These are phyloP conservation scores for Diglossa cyanea DNA, from an alignment of 2,797 vertebrate genomes.

Conservation along the genomic window DNA sequence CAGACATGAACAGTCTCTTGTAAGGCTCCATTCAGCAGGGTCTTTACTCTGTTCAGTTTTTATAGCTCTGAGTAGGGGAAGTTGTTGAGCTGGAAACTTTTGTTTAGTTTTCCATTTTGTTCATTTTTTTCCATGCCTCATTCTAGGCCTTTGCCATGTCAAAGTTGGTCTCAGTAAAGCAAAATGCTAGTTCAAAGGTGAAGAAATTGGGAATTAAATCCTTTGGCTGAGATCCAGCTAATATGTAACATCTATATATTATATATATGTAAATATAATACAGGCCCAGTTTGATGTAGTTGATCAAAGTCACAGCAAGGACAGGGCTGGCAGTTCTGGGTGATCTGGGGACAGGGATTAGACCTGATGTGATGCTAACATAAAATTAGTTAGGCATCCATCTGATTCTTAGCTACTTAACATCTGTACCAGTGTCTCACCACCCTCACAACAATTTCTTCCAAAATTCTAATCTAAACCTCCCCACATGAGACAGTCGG, in stretches of 20 bases:
- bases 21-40: background rate
- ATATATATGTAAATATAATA: no score
- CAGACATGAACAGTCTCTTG: background rate
- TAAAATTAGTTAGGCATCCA: background rate
- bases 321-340: background rate
- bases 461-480: background rate
- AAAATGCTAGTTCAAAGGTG: background rate
- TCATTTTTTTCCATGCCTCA: background rate
- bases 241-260: background rate
- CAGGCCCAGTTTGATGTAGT: background rate
- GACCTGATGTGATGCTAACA: background rate
- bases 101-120: conserved; percentile 15
- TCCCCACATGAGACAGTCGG: background rate
- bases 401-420: background rate
- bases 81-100: background rate
- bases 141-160: background rate
- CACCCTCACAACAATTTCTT: background rate
- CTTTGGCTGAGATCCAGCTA: background rate
- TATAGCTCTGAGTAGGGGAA: background rate
- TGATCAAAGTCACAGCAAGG: background rate
- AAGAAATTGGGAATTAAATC: background rate
- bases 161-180: background rate
- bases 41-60: background rate
- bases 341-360: background rate
- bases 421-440: background rate